Base-by-base conservation (phyloP, 2,888 invertebrate species). In the Marronus borbonicus region DNA sequence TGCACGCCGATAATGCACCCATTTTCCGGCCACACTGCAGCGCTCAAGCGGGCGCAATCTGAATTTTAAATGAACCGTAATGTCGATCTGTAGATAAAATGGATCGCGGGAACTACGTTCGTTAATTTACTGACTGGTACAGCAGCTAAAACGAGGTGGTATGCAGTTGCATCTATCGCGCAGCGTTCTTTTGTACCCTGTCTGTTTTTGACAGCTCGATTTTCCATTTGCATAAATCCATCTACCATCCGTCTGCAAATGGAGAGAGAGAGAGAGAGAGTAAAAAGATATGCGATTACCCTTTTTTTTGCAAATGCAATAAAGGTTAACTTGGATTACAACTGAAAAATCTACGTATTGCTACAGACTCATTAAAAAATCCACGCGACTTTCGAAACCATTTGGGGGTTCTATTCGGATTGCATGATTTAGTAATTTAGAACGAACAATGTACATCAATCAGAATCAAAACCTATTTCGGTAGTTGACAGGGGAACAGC, bases 381-480 rank as follows among this genome's bases (percentile, higher is more conserved):
- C 31, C 31, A 62, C 14, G 8, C 24, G 31, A 62, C 12, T 62
- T 28, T 28, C 62, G 31, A 14, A 28, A 31, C 24, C 24, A 31
- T 31, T 31, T 1, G 17, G 17, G 12, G 8, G 24, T 5, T 24
- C 66, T 44, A 24, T 44, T 12, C 14, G 31, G 49, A 72, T 72
- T 39, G 39, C 72, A 24, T 39, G 58, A 72, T 72, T 72, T 72
- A 60, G 58, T 72, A 72, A 72, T 72, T 72, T 39, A 36, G 20
- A 36, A n/a, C 72, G 58, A 72, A 72, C 72, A 72, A 72, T 72
- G 66, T 66, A 72, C 58, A 72, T 72, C 72, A 72, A 72, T 72
- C 72, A 72, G 72, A 72, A 72, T 72, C 58, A 58, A 55, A 58
- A 39, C 72, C 72, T 39, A 72, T 72, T 72, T 58, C 58, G 58